A percentile compares a stretch with the other conserved stretches of the same genome.
Conservation (phyloP, 2,113 vertebrate genomes). For the Centropus unirufus region DNA sequence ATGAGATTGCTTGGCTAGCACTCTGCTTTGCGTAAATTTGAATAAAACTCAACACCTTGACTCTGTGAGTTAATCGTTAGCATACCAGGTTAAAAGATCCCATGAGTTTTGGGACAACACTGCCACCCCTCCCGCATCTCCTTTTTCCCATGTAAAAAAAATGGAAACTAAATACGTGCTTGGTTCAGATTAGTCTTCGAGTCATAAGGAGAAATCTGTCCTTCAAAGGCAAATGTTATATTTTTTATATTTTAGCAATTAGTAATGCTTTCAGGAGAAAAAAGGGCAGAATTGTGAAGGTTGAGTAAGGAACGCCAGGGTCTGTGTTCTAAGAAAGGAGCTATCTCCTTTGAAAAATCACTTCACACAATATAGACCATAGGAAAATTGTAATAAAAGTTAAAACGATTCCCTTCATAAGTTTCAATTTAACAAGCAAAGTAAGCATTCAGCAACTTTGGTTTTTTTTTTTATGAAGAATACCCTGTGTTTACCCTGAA, state of each 20-base stretch:
- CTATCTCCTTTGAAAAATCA: neutral
- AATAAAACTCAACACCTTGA: too few species aligned
- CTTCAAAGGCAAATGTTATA: neutral
- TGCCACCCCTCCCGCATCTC: neutral
- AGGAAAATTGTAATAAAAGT: neutral
- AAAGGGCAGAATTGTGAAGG: neutral
- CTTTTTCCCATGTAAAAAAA: neutral
- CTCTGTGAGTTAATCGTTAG: too few species aligned
- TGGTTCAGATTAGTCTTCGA: neutral
- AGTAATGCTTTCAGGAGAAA: neutral
- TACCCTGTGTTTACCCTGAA: neutral
- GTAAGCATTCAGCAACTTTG: neutral
- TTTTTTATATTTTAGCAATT: neutral
- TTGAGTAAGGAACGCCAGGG: neutral
- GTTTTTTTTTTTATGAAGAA: neutral
- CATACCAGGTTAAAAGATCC: too few species aligned
- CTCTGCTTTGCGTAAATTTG: too few species aligned
- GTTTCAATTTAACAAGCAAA: neutral
- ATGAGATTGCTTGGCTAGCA: too few species aligned
- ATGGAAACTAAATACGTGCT: neutral
- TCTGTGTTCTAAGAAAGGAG: neutral
- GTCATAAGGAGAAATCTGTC: neutral
- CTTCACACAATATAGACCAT: neutral
- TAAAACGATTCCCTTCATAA: neutral
- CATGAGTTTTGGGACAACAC: too few species aligned